Base-by-base conservation (phyloP, 2,113 vertebrate genomes). In the Labeo catla region DNA sequence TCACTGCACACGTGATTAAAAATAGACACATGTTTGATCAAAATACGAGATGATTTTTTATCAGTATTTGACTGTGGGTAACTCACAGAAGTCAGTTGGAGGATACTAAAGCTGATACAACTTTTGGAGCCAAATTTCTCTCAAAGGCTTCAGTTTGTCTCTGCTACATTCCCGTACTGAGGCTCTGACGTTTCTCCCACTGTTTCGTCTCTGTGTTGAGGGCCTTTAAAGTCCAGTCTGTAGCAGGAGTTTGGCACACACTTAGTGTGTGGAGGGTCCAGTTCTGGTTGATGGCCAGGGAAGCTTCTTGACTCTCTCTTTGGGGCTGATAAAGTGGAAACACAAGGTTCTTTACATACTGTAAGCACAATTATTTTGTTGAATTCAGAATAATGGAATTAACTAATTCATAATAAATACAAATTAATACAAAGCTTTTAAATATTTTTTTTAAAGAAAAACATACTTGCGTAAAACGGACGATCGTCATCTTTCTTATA, bases 401-500 rank as follows among this genome's bases (percentile, higher is more conserved):
- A 6, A n/a, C 11, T 9, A 45, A 73, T 73, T 21, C 43, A 72
- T 70, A 21, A 19, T 21, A 57, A 12, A 4, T 0, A 50, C 6
- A 19, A 6, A 4, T 19, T 54, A 2, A 54, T 21, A 57, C 2
- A 57, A 57, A 0, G 0, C 8, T 21, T 59, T 21, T 59, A 21
- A 16, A 43, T 21, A 1, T 6, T 0, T 72, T 43, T 10, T 45
- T 72, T 47, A 13, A 80, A 13, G 9, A 4, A 50, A 61, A 19
- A 83, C 87, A 84, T 86, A 91, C 91, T n/a, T 47, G 9, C 65
- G 73, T 84, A 72, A 59, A 86, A 49, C 12, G 89, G 61, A 3
- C 19, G 54, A 77, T 23, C 80, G 23, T 84, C 85, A 16, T 86
- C 86, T 89, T 93, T 88, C 73, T 91, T 90, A 83, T 91, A 93